Evolutionary conservation across 2,888 invertebrate species (phyloP), one percentile per base, ranked within the genome.

Genomic region (Liopterus haemorrhoidalis): DNA sequence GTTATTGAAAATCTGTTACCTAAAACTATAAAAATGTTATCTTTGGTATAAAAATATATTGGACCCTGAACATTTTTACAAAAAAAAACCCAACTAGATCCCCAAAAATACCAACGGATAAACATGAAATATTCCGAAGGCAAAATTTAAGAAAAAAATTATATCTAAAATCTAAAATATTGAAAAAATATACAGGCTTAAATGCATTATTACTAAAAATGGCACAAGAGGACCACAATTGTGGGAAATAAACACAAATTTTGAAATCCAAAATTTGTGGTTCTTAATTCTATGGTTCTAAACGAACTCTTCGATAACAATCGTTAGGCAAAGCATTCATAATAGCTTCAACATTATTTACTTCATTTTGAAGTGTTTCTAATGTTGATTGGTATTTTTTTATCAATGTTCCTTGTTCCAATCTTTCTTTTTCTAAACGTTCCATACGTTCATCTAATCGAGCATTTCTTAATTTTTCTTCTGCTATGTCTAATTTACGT

Each of bases 311-410:
- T 62, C 85, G 87, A 70, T 81, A 88, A 67, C 94, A 94, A 2
- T 76, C 76, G 0, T 75, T 73, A 0, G 94, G 95, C 49, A 95
- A 72, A 44, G 88, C 78, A 41, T 81, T 78, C 1, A 83, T 73
- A 55, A 95, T 93, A 39, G 81, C 78, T 57, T 83, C 81, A 38
- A 94, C 80, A 62, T 91, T 92, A 5, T 78, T 75, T 2, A 94
- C 92, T 66, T 94, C 91, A 2, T 69, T 69, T 51, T 76, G 70
- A 8, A 93, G 71, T 46, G 77, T 70, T 31, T 70, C 73, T 33
- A 90, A 75, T 60, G 91, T 87, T 9, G 81, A 81, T 60, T 84
- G 81, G 58, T 91, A 90, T 56, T 81, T 79, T 48, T 85, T 83
- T 57, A 90, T 81, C 73, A 85, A 79, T 54, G 83, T 82, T 53